Percentiles rank a stretch among this genome's conserved stretches.
Evolutionary conservation across 2,797 vertebrate genomes (phyloP).

Genomic region (Australoheros facetus): DNA sequence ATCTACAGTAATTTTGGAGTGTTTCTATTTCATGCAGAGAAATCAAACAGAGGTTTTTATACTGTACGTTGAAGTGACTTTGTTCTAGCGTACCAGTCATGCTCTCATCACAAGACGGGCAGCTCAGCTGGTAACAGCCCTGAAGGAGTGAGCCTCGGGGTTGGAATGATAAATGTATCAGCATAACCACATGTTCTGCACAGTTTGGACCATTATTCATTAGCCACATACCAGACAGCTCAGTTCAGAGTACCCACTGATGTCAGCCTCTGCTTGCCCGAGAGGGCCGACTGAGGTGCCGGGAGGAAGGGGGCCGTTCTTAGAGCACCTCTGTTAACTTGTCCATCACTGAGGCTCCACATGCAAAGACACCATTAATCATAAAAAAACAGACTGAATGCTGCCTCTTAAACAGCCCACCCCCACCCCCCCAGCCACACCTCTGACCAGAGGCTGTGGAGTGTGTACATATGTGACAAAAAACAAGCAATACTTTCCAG

Average conservation of each 20-base stretch:
- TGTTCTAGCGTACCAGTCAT: slow-evolving; percentile 34
- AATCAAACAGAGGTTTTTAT: slow-evolving; percentile 18
- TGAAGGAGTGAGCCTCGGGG: slow-evolving; percentile 21
- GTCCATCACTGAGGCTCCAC: slow-evolving; percentile 55
- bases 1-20: neutral
- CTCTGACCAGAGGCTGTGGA: slow-evolving; percentile 28
- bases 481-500: slow-evolving; percentile 29
- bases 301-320: slow-evolving; percentile 27
- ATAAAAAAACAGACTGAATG: slow-evolving; percentile 8
- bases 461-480: neutral
- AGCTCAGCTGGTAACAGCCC: slow-evolving; percentile 25
- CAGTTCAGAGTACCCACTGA: slow-evolving; percentile 12
- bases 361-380: slow-evolving; percentile 67
- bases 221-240: slow-evolving; percentile 45
- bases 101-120: slow-evolving; percentile 53
- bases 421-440: slow-evolving; percentile 18
- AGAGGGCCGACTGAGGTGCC: slow-evolving; percentile 11
- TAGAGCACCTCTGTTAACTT: slow-evolving; percentile 52
- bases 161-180: slow-evolving; percentile 44
- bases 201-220: slow-evolving; percentile 31
- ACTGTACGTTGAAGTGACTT: slow-evolving; percentile 23
- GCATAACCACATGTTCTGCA: slow-evolving; percentile 36
- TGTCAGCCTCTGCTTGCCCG: slow-evolving; percentile 12
- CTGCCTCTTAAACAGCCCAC: slow-evolving; percentile 8
- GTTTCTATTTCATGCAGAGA: neutral